Percentiles rank a stretch among this genome's conserved stretches.
Evolutionary conservation across 2,797 vertebrate genomes (phyloP).

Genomic region (Gymnothorax javanicus): DNA sequence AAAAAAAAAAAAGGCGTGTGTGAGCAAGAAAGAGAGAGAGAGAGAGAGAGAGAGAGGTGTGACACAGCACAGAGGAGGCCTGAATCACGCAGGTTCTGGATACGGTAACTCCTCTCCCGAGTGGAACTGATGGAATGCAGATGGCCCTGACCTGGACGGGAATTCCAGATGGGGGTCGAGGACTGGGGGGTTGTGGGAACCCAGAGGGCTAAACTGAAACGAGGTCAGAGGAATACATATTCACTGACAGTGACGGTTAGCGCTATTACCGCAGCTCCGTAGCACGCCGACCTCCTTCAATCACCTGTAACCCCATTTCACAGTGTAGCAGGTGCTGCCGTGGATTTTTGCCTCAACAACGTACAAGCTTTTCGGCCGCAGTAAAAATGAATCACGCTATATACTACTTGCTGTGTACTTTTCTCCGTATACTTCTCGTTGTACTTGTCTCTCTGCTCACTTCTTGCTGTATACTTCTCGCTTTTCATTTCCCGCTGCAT

Average conservation of each 20-base stretch:
- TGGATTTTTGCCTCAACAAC: not conserved
- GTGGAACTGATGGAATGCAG: constrained; percentile 3
- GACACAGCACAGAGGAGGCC: not conserved
- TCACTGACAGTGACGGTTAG: not conserved
- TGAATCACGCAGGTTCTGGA: not conserved
- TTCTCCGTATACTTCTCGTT: no score
- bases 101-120: constrained; percentile 5
- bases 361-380: not conserved
- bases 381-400: not conserved
- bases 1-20: not conserved
- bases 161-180: constrained; percentile 25
- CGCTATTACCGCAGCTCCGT: not conserved
- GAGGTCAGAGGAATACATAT: not conserved
- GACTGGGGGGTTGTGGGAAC: constrained; percentile 9
- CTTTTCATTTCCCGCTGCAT: not conserved
- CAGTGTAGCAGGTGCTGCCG: not conserved
- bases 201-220: not conserved
- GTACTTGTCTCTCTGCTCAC: no score
- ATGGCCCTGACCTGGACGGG: constrained; percentile 17
- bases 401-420: not conserved
- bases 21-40: no score
- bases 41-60: not conserved
- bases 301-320: not conserved
- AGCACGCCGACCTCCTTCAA: not conserved
- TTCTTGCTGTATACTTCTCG: no score